Evolutionary conservation across 1,140 invertebrate species (phyloP), one percentile per base, ranked within the genome.

Genomic region (Drosophila mayri): DNA sequence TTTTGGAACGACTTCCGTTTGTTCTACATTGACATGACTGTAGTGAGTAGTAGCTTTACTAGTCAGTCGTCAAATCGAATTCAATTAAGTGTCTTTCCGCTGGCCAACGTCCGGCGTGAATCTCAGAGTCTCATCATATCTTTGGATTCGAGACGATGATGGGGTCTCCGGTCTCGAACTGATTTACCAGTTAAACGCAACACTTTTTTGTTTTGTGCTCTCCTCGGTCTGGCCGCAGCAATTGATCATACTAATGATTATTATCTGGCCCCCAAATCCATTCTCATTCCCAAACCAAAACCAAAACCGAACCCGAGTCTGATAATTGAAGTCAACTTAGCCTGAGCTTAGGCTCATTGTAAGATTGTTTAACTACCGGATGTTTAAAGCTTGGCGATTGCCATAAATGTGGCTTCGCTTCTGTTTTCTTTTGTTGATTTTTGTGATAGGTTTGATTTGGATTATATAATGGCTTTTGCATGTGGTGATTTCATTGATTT

Each of bases 121-220:
- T 44, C 46, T 57, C 20, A 14, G 20, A 14, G 18, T 22, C 32
- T 54, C 50, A 65, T 52, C 81, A 72, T 54, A 68, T 70, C 63
- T 70, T 70, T 30, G 44, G 44, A 28, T 22, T 16, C 38, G 32
- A 44, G 35, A 32, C 43, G 6, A 7, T 30, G 28, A 25, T 25
- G 28, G 28, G 28, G 28, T 30, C 28, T 30, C 28, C 6, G 28
- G 28, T 30, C 28, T 35, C 64, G 62, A 66, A 77, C 85, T 88
- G 85, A 88, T 88, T 88, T 88, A 80, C 84, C 85, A 88, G 85
- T 88, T 88, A 88, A 88, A 88, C 84, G 84, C 84, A 88, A 88
- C 84, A 88, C 84, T 88, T 88, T 88, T 88, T 88, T 25, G 2
- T 25, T 25, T 25, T 25, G 4, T 72, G 83, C 66, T 59, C 41